Evolutionary conservation across 2,113 vertebrate species (phyloP).

Genomic region (Pelobates fuscus): DNA sequence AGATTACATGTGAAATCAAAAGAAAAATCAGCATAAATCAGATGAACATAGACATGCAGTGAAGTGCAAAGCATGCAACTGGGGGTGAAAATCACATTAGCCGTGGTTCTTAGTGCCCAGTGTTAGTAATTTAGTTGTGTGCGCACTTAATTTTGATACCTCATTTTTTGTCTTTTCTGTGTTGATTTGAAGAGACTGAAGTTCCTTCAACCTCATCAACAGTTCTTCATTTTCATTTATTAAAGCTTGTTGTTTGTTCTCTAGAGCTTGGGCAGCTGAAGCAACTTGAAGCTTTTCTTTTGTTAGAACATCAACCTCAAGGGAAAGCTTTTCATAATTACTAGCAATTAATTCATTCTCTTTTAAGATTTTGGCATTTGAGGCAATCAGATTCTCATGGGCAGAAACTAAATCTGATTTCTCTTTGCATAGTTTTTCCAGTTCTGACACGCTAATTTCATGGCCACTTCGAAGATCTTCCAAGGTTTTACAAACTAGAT

Average conservation of each 20-base stretch:
- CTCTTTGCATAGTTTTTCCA: conserved; percentile 57
- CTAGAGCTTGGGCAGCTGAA: conserved; percentile 65
- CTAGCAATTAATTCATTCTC: conserved; percentile 63
- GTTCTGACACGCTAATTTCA: conserved; percentile 62
- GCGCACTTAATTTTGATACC: conserved; percentile 66
- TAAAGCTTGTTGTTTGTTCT: conserved; percentile 70
- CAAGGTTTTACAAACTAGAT: conserved; percentile 64
- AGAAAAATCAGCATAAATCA: background rate
- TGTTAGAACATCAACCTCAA: conserved; percentile 62
- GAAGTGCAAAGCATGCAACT: conserved; percentile 57
- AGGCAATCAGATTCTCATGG: conserved; percentile 56
- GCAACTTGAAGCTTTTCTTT: conserved; percentile 67
- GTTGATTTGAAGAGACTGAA: conserved; percentile 77
- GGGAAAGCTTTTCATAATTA: conserved; percentile 56
- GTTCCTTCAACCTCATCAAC: conserved; percentile 74
- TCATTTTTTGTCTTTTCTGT: conserved; percentile 81
- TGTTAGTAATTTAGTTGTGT: conserved; percentile 63
- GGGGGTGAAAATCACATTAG: conserved; percentile 60
- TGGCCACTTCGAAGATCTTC: conserved; percentile 62
- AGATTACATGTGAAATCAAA: background rate
- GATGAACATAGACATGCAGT: background rate
- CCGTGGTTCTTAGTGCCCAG: conserved; percentile 61
- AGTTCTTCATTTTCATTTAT: conserved; percentile 77
- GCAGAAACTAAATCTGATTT: conserved; percentile 59
- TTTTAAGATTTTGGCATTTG: conserved; percentile 56